Conservation (phyloP, 2,888 invertebrate species). For the Brenthis ino region DNA sequence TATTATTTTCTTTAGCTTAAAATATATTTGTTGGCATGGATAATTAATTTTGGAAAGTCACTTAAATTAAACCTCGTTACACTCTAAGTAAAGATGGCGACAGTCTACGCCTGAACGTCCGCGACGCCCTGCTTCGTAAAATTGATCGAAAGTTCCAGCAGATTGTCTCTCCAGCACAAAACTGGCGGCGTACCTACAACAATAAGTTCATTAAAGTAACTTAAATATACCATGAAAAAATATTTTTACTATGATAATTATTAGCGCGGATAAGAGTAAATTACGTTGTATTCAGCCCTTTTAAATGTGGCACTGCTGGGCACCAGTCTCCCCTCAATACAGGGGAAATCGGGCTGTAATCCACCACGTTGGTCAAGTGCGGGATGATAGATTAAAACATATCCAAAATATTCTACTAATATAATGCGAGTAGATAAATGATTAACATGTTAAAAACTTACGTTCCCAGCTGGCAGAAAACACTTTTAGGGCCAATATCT, state of each 20-base stretch:
- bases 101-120: constrained; percentile 94
- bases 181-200: constrained; percentile 90
- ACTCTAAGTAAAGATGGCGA: constrained; percentile 91
- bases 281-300: too few species aligned
- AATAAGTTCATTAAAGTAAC: constrained; percentile 24
- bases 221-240: neutral
- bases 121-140: constrained; percentile 92
- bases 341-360: too few species aligned
- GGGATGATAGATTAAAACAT: neutral
- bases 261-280: neutral
- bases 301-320: too few species aligned
- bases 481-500: constrained; percentile 90
- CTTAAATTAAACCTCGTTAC: constrained; percentile 90
- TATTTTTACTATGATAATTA: neutral
- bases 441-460: constrained; percentile 78
- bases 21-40: constrained; percentile 39
- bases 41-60: constrained; percentile 28
- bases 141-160: constrained; percentile 88
- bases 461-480: constrained; percentile 97
- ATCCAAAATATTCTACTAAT: too few species aligned
- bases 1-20: constrained; percentile 19
- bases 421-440: neutral
- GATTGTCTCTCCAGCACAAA: constrained; percentile 90
- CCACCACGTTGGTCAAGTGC: too few species aligned
- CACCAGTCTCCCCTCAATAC: too few species aligned